A percentile compares a stretch with the other conserved stretches of the same genome.
Evolutionary conservation across 2,888 invertebrate species (phyloP).

Genomic region (Amblyjoppa proteus): DNA sequence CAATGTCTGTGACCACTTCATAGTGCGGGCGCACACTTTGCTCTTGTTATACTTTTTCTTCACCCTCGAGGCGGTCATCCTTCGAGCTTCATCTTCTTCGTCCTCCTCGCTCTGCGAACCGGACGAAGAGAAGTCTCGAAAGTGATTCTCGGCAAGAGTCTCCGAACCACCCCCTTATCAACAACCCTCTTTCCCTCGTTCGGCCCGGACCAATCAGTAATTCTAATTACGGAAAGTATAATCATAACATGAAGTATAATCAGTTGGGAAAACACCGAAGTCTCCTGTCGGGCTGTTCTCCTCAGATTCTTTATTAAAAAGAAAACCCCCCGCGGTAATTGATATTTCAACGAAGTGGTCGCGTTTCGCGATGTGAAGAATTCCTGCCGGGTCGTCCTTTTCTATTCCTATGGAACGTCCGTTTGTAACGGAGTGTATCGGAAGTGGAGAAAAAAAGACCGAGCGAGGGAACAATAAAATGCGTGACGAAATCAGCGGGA

Average conservation of each 20-base stretch:
- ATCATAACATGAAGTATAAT: conserved; percentile 67
- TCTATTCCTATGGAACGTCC: neutral
- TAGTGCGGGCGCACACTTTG: neutral
- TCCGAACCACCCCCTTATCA: conserved; percentile 63
- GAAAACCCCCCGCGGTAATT: conserved; percentile 70
- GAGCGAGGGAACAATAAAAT: conserved; percentile 31
- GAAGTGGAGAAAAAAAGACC: neutral
- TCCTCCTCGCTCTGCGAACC: conserved; percentile 34
- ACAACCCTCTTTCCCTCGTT: conserved; percentile 63
- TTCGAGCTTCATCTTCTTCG: neutral
- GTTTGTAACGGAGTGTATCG: neutral
- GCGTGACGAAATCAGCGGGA: conserved; percentile 36
- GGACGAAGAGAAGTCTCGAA: conserved; percentile 51
- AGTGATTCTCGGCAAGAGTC: conserved; percentile 37
- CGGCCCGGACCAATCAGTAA: conserved; percentile 74
- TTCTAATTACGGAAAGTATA: conserved; percentile 78
- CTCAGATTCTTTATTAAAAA: conserved; percentile 72
- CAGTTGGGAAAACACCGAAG: conserved; percentile 70
- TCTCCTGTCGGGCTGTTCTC: conserved; percentile 64
- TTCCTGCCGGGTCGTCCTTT: neutral
- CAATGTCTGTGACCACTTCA: conserved; percentile 36
- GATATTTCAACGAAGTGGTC: conserved; percentile 71
- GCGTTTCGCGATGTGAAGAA: neutral
- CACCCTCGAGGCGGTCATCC: neutral
- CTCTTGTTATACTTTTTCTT: conserved; percentile 23